Base-by-base conservation (phyloP, 2,888 invertebrate genomes). In the Sphaeridia pumilis region DNA sequence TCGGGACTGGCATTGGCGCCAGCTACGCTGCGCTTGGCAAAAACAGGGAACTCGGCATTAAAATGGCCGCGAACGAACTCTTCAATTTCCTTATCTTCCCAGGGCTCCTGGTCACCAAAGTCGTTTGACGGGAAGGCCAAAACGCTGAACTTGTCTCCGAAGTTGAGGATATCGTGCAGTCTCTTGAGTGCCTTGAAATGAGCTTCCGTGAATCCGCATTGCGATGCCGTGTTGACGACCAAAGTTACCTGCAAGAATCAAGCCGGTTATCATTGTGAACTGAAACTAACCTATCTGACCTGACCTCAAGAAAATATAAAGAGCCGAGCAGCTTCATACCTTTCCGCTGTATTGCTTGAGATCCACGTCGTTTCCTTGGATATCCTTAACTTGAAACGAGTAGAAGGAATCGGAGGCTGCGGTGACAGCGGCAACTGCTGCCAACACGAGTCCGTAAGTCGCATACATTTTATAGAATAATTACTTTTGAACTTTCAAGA, bases 201-300 rank as follows among this genome's bases (percentile, higher is more conserved):
- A 14, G 65, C 58, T 52, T 75, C 73, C 34, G 75, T 75, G 60
- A 69, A 74, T 5, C 74, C 74, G 68, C 76, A 76, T 50, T 72
- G 69, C 57, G 72, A 73, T 2, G 76, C 76, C 5, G 74, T 74
- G 67, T 76, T 76, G 3, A 74, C 73, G n/a, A 75, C 70, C 38
- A 76, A 60, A 1, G 69, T 66, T 2, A 73, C 72, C 69, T 70
- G 48, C 7, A 41, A 49, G 38, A 7, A n/a, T 14, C 22, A 20
- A 41, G 7, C 10, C 20, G n/a, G 34, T 31, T 31, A 12, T 31
- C 21, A n/a, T 22, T 45, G n/a, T 42, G 45, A 51, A 42, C 22
- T n/a, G n/a, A n/a, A n/a, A n/a, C n/a, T n/a, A n/a, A n/a, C n/a
- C n/a, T n/a, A n/a, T n/a, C n/a, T n/a, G n/a, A n/a, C n/a, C n/a